These are phyloP conservation scores for Melanerpes aurifrons DNA, from an alignment of 2,113 vertebrate genomes.

Conservation along the genomic window DNA sequence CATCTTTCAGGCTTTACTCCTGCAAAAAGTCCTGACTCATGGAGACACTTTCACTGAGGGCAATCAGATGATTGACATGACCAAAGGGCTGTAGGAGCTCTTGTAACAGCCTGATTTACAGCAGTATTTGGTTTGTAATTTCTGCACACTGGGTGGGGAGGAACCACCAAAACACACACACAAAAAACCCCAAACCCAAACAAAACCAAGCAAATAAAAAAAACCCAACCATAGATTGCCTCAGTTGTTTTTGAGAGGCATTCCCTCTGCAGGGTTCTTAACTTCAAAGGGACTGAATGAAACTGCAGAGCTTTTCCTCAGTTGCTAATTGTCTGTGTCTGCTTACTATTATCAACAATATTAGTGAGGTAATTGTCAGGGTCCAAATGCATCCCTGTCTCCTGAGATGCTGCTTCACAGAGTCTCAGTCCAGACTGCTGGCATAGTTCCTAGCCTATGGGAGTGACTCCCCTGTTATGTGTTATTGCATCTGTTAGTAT, in stretches of 20 bases:
- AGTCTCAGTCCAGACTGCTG: background rate
- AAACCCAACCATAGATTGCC: background rate
- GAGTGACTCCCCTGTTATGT: background rate
- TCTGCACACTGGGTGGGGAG: background rate
- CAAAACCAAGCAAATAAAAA: background rate
- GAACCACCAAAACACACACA: too few species aligned
- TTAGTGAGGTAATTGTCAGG: background rate
- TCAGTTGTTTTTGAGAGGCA: background rate
- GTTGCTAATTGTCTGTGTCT: background rate
- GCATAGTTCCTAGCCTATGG: background rate
- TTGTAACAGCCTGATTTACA: conserved; percentile 11
- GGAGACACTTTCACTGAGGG: background rate
- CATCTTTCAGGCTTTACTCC: conserved; percentile 4
- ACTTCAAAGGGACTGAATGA: background rate
- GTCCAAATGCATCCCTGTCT: background rate
- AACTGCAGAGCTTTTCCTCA: background rate
- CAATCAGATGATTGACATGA: conserved; percentile 19
- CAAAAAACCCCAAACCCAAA: background rate
- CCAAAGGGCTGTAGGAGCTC: conserved; percentile 17
- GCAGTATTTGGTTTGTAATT: background rate
- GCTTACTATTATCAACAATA: background rate
- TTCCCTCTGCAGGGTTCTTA: background rate
- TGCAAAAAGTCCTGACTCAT: conserved; percentile 29
- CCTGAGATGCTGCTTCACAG: background rate
- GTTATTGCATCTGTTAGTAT: background rate